Base-by-base conservation (phyloP, 2,797 vertebrate genomes). In the Lemur catta region DNA sequence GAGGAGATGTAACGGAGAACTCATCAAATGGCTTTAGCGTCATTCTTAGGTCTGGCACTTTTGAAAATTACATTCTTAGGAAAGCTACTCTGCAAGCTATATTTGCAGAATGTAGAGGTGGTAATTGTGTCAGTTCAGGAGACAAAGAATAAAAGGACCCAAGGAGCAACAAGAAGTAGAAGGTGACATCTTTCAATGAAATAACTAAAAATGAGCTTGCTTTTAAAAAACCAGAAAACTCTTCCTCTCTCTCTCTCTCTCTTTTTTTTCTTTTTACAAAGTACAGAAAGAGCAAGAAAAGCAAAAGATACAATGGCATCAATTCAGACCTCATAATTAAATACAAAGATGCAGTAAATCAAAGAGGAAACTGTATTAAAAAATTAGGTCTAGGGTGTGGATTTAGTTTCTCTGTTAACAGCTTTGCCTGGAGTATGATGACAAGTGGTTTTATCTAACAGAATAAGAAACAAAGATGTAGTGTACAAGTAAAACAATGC, bases 261-360 rank as follows among this genome's bases (percentile, higher is more conserved):
- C 24, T 4, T 2, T 35, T 61, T 43, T 93, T 0, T 0, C 67
- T 93, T 94, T 94, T 57, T 43, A 57, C 3, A 95, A 79, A 82
- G 48, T 43, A 82, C 0, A 80, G 61, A 96, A 96, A 95, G 85
- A 96, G 91, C 20, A 80, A 93, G 82, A 57, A 80, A 48, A 91
- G 94, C 81, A 95, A 96, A 74, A 89, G 84, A 96, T 89, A 79
- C 76, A 86, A 63, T 55, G 69, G 89, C 52, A 94, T 96, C 80
- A 74, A 95, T 71, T 96, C 84, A 97, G 88, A 93, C 94, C 78
- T 94, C 78, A 43, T 96, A 94, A 97, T 98, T 97, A 97, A 97
- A 97, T 94, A 96, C 84, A 91, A 95, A 96, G 86, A 92, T 57
- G 90, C 30, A 57, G 20, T 4, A 92, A 84, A 93, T 98, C 95